Conservation (phyloP, 2,797 vertebrate genomes). For the Petrocephalus schoutedeni region DNA sequence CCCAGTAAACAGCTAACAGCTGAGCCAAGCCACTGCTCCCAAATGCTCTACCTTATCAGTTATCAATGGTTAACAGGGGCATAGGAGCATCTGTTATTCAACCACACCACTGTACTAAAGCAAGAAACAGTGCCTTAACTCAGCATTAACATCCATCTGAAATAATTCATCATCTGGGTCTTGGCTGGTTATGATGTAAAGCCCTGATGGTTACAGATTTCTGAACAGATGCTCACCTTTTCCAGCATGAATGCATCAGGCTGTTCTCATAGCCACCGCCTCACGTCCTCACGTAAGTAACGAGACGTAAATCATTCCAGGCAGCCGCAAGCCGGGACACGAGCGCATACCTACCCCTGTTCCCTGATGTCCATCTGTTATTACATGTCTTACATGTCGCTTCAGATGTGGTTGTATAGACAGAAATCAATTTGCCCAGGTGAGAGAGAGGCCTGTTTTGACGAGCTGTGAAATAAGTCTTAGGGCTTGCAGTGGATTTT, state of each 20-base stretch:
- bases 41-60: not conserved
- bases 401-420: conserved; percentile 39
- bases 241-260: not conserved
- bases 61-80: not conserved
- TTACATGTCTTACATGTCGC: conserved; percentile 37
- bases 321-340: conserved; percentile 11
- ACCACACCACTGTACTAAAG: not conserved
- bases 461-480: conserved; percentile 25
- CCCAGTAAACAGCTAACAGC: not conserved
- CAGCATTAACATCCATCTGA: not conserved
- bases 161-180: too few species aligned
- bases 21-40: not conserved
- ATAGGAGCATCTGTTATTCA: not conserved
- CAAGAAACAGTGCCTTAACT: not conserved
- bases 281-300: not conserved
- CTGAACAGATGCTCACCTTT: not conserved
- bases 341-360: conserved; percentile 13
- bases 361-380: conserved; percentile 40
- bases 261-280: not conserved
- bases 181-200: not conserved
- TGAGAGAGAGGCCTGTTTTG: conserved; percentile 43
- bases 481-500: not conserved
- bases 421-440: conserved; percentile 51
- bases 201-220: not conserved
- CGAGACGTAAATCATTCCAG: conserved; percentile 16